A percentile compares a stretch with the other conserved stretches of the same genome.
These are phyloP conservation scores for Myrmophylax atrothorax DNA, from an alignment of 2,113 vertebrate species.

Conservation along the genomic window DNA sequence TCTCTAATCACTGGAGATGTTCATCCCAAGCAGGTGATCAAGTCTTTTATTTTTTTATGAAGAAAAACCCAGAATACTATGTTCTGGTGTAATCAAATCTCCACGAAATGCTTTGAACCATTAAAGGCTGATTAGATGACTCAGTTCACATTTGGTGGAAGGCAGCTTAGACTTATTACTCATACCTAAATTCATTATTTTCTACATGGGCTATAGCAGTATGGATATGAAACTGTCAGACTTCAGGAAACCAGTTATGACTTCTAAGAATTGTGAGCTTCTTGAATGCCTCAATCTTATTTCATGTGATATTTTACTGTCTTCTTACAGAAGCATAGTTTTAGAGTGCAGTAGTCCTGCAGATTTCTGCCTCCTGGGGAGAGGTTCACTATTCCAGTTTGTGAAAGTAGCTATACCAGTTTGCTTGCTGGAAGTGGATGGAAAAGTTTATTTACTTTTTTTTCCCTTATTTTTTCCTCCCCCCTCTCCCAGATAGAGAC, in stretches of 20 bases:
- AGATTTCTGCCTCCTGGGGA: neutral
- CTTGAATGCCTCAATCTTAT: neutral
- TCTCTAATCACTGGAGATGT: neutral
- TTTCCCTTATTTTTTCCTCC: too few relatives aligned
- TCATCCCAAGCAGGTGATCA: neutral
- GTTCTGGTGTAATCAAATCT: neutral
- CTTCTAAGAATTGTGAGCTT: neutral
- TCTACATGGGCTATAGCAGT: neutral
- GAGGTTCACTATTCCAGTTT: neutral
- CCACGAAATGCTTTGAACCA: neutral
- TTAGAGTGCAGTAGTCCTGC: neutral
- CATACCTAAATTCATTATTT: neutral
- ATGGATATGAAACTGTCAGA: neutral
- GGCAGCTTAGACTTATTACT: neutral
- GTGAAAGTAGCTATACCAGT: neutral
- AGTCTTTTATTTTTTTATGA: neutral
- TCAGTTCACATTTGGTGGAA: neutral
- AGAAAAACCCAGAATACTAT: neutral
- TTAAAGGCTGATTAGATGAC: slow-evolving; percentile 7
- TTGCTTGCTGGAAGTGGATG: neutral
- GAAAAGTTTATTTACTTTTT: neutral
- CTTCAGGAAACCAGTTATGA: neutral
- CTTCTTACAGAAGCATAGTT: neutral
- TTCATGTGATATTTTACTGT: neutral
- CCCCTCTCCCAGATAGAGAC: neutral